Percentiles rank a stretch among this genome's conserved stretches.
Conservation (phyloP, 2,797 vertebrate species). For the Apodemus agrarius region DNA sequence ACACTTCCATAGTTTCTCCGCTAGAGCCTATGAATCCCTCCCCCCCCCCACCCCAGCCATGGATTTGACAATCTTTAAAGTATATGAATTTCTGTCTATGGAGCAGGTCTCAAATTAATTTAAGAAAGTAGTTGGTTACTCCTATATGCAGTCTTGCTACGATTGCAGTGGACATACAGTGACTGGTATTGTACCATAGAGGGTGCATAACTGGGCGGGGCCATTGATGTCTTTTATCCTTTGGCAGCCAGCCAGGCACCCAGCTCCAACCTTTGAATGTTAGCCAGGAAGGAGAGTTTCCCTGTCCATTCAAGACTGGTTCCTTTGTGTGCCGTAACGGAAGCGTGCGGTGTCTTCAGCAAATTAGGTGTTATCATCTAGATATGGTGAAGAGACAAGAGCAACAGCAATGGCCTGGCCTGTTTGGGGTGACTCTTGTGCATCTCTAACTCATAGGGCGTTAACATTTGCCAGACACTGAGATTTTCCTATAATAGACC, state of each 20-base stretch:
- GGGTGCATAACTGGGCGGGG: no score
- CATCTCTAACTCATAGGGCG: background rate
- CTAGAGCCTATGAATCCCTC: background rate
- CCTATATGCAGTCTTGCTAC: background rate
- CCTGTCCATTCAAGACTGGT: background rate
- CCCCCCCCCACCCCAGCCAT: no score
- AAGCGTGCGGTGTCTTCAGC: background rate
- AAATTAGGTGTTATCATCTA: background rate
- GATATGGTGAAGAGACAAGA: background rate
- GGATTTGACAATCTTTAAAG: background rate
- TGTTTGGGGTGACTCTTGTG: background rate
- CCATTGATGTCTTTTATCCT: background rate
- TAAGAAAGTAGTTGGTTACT: background rate
- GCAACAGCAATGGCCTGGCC: background rate
- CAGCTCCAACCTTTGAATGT: background rate
- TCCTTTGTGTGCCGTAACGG: background rate
- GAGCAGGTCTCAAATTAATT: background rate
- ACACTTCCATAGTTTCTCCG: background rate
- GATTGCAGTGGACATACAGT: background rate
- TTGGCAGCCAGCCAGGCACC: background rate
- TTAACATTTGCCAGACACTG: background rate
- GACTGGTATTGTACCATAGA: background rate
- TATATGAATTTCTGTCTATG: background rate
- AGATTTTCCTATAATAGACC: background rate
- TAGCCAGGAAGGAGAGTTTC: background rate